phyloP scores from a whole-genome alignment of 2,797 vertebrate species.

The Xyrichtys novacula region DNA sequence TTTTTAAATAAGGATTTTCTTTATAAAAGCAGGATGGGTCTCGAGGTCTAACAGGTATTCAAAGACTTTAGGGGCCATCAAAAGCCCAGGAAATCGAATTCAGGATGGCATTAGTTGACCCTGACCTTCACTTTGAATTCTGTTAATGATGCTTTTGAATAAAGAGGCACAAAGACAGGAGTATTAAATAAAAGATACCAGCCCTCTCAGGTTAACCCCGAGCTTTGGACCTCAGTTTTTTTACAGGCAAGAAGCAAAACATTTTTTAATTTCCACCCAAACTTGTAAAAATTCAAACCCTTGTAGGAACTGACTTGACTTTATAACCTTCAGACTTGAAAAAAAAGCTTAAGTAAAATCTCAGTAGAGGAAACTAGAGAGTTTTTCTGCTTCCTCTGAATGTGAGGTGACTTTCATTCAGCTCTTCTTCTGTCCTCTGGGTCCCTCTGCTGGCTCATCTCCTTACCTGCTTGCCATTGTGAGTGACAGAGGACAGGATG shows the following conservation, averaged over 20 bases:
- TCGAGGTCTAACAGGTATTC: constrained; percentile 14
- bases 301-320: not conserved
- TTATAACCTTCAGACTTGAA: not conserved
- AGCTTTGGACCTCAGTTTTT: not conserved
- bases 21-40: not conserved
- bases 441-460: constrained; percentile 63
- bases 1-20: constrained; percentile 4
- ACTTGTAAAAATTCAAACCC: not conserved
- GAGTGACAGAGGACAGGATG: constrained; percentile 97
- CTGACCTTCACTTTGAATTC: not conserved
- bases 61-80: constrained; percentile 17
- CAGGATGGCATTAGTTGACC: not conserved
- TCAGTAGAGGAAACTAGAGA: not conserved
- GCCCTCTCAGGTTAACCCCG: too few species aligned
- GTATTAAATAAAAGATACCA: not conserved
- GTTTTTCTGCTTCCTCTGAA: not conserved
- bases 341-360: not conserved
- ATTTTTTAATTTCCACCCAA: not conserved
- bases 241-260: too few species aligned
- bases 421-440: constrained; percentile 22
- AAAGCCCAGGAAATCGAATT: not conserved
- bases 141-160: constrained; percentile 5
- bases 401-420: too few species aligned
- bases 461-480: constrained; percentile 97
- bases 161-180: not conserved